Base-by-base conservation (phyloP, 2,888 invertebrate species). In the Papilio elwesi region DNA sequence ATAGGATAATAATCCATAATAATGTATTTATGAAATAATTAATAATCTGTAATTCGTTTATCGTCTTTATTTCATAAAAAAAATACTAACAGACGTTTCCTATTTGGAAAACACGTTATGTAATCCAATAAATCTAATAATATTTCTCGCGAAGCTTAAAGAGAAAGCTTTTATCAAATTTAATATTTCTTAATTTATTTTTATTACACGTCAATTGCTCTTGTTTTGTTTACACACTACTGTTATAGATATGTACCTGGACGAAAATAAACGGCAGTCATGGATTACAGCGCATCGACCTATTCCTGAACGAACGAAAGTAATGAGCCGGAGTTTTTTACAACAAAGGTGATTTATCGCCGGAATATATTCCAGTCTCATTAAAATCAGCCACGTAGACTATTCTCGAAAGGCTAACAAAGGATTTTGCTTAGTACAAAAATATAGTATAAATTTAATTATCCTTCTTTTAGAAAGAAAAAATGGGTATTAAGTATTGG, bases 181-280 rank as follows among this genome's bases (percentile, higher is more conserved):
- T 55, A 55, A 55, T 55, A 11, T 55, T 11, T 12, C 11, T 55
- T 55, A 12, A 55, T 55, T 36, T 55, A 55, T 36, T 55, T 55
- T 26, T 55, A 55, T 16, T 11, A 55, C 3, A 55, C 26, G 53
- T 55, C 26, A 55, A 55, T 55, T 55, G 16, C 52, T 53, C 26
- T 16, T 55, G 53, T 55, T 26, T 16, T 11, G 26, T 53, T 53
- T n/a, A 51, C 6, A n/a, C 7, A 51, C 13, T 51, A 16, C 8
- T 57, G 8, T 1, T 43, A 43, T 43, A 43, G 43, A 43, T 43
- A 43, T 36, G 9, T 57, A 9, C 9, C 7, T 15, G 15, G 72
- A 75, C 73, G 67, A 75, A 77, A 77, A 78, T 77, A 76, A 78
- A 75, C 77, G 70, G 52, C 67, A 55, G 51, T 68, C 9, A n/a